These are phyloP conservation scores for Melopsittacus undulatus DNA, from an alignment of 2,797 vertebrate genomes.

Conservation along the genomic window DNA sequence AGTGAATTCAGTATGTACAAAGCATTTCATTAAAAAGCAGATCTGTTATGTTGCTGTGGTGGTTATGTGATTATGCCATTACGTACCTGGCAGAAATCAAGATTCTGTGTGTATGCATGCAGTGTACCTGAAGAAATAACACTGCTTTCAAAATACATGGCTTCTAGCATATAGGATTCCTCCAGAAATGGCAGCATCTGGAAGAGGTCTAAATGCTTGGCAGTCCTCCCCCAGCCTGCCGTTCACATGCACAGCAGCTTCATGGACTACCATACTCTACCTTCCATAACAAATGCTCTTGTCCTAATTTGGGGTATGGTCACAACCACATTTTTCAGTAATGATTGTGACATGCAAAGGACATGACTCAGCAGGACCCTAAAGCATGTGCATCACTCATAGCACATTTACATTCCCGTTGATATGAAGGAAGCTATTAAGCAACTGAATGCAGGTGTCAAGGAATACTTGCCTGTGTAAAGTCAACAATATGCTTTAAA, in stretches of 20 bases:
- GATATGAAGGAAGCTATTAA: neutral
- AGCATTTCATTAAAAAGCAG: neutral
- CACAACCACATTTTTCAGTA: neutral
- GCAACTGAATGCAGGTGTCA: neutral
- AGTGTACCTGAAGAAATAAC: neutral
- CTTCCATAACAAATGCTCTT: neutral
- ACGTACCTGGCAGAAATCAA: neutral
- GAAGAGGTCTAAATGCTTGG: neutral
- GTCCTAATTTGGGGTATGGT: neutral
- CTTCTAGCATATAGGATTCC: neutral
- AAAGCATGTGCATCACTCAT: neutral
- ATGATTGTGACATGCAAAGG: neutral
- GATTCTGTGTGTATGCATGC: neutral
- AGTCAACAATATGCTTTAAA: neutral
- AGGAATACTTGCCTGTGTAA: neutral
- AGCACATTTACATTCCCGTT: neutral
- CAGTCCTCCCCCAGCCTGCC: neutral
- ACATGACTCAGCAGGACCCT: slow-evolving; percentile 28
- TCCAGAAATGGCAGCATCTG: neutral
- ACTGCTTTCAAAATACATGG: neutral
- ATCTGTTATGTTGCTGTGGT: neutral
- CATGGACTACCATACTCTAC: neutral
- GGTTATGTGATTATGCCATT: neutral
- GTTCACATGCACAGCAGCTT: neutral
- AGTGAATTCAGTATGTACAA: neutral